These are phyloP conservation scores for Sebastes elongatus DNA, from an alignment of 2,797 vertebrate species.

Conservation along the genomic window DNA sequence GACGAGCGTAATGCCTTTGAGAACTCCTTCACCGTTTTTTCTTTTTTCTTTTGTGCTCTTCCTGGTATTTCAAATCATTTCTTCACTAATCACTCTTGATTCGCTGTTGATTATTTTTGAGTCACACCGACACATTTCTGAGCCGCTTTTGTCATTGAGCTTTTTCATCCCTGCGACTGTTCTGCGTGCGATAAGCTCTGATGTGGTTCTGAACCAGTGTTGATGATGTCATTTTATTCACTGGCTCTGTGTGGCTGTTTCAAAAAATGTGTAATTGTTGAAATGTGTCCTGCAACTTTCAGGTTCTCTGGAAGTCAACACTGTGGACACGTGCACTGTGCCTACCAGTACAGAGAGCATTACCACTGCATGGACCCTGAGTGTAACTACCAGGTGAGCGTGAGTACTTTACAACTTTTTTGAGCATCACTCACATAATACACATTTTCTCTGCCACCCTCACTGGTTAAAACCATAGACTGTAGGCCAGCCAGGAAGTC, in stretches of 20 bases:
- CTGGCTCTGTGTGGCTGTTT: not conserved
- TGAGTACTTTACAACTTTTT: slow-evolving; percentile 67
- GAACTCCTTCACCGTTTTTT: slow-evolving; percentile 48
- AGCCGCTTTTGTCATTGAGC: slow-evolving; percentile 10
- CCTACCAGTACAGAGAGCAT: slow-evolving; percentile 98
- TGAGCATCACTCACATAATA: slow-evolving; percentile 38
- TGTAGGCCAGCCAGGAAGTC: too few species aligned
- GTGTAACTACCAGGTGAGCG: slow-evolving; percentile 98
- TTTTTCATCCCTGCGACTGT: slow-evolving; percentile 11
- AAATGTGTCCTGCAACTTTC: slow-evolving; percentile 50
- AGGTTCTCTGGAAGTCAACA: slow-evolving; percentile 99
- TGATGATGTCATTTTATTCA: not conserved
- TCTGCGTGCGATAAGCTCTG: slow-evolving; percentile 1
- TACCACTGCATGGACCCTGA: slow-evolving; percentile 99
- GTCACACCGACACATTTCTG: slow-evolving; percentile 19
- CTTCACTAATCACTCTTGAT: slow-evolving; percentile 39
- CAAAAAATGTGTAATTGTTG: slow-evolving; percentile 14
- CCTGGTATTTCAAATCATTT: slow-evolving; percentile 44
- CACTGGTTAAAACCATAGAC: not conserved
- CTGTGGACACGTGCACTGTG: slow-evolving; percentile 98
- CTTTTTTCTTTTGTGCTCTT: slow-evolving; percentile 42
- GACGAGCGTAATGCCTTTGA: slow-evolving; percentile 48
- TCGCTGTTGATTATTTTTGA: slow-evolving; percentile 32
- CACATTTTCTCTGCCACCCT: slow-evolving; percentile 5
- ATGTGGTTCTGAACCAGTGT: slow-evolving; percentile 1